Evolutionary conservation across 2,113 vertebrate genomes (phyloP).

Genomic region (Pollachius pollachius): DNA sequence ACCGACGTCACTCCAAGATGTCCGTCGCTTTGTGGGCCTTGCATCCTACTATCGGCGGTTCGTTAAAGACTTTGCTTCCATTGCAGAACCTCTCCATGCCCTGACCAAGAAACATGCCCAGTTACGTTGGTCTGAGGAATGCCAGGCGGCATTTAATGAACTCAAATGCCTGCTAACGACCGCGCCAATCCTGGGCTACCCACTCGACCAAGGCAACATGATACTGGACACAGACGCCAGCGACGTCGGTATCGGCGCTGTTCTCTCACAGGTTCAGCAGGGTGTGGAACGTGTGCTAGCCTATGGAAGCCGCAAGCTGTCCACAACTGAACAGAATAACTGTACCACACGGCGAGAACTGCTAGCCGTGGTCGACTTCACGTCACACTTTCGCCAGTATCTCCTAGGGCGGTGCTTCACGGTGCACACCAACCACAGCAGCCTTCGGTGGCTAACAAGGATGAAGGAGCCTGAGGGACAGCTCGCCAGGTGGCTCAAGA

Average conservation of each 20-base stretch:
- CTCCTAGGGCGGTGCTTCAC: slow-evolving; percentile 17
- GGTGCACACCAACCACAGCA: slow-evolving; percentile 3
- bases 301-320: slow-evolving; percentile 25
- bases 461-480: slow-evolving; percentile 20
- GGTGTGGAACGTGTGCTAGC: slow-evolving; percentile 1
- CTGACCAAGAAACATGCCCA: slow-evolving; percentile 12
- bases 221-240: too few species aligned
- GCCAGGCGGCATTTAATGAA: too few species aligned
- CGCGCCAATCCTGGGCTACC: too few species aligned
- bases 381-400: slow-evolving; percentile 24
- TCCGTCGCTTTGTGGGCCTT: slow-evolving; percentile 7
- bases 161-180: too few species aligned
- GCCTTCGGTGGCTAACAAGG: too few species aligned
- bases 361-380: slow-evolving; percentile 17
- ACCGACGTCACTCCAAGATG: background rate
- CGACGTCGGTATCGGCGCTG: too few species aligned
- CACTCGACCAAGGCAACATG: too few species aligned
- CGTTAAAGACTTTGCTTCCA: slow-evolving; percentile 19
- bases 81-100: slow-evolving; percentile 25
- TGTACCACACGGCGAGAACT: slow-evolving; percentile 8
- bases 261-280: slow-evolving; percentile 18
- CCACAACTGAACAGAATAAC: slow-evolving; percentile 25
- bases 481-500: background rate
- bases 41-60: slow-evolving; percentile 30
- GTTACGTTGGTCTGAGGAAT: background rate